Evolutionary conservation across 2,888 invertebrate genomes (phyloP).

Genomic region (Platycnemis pennipes): DNA sequence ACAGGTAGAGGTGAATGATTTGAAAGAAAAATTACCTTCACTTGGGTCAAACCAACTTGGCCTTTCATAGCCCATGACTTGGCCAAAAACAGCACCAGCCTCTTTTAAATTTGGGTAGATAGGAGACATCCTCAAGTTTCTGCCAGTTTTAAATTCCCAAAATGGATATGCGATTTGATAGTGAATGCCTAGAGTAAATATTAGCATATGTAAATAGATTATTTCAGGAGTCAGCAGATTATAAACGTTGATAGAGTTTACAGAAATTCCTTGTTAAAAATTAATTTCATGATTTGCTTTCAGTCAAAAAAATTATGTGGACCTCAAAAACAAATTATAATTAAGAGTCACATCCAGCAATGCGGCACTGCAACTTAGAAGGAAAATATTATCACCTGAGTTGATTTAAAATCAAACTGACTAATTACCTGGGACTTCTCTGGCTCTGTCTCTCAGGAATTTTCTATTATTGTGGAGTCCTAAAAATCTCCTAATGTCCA

Average conservation of each 20-base stretch:
- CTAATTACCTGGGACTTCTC: conserved; percentile 91
- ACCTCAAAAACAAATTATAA: no score
- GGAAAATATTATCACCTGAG: no score
- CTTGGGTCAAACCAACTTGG: conserved; percentile 92
- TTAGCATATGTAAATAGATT: background rate
- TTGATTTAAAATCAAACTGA: background rate
- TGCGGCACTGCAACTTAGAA: no score
- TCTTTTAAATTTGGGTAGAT: conserved; percentile 95
- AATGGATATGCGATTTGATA: conserved; percentile 92
- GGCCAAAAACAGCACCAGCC: conserved; percentile 96
- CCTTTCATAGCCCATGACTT: conserved; percentile 98
- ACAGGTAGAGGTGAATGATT: no score
- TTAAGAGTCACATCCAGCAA: no score
- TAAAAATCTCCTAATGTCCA: conserved; percentile 94
- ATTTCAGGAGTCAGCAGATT: no score
- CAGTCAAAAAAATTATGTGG: no score
- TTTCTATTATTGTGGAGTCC: conserved; percentile 97
- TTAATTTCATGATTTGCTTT: no score
- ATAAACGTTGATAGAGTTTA: no score
- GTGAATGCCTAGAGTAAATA: conserved; percentile 82
- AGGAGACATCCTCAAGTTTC: conserved; percentile 96
- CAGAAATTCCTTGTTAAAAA: no score
- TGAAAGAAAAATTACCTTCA: conserved; percentile 74
- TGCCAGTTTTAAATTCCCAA: conserved; percentile 91
- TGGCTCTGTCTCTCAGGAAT: conserved; percentile 94